Evolutionary conservation across 2,797 vertebrate species (phyloP).

Genomic region (Thunnus albacares): DNA sequence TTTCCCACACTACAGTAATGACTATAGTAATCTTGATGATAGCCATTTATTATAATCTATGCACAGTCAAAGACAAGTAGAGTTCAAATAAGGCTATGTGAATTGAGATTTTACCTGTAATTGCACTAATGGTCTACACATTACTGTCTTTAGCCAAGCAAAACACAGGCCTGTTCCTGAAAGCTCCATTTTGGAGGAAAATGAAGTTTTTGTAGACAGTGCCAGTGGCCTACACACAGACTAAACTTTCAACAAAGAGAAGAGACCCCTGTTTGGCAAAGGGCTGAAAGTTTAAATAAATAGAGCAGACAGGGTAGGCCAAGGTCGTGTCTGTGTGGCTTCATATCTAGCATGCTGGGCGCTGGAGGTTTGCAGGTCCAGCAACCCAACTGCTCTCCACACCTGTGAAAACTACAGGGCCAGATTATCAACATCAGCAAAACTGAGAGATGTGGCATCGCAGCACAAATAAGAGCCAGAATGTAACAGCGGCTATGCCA

Average conservation of each 20-base stretch:
- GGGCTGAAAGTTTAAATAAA: constrained; percentile 77
- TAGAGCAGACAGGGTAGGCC: constrained; percentile 50
- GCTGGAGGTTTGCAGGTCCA: not conserved
- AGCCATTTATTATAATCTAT: constrained; percentile 4
- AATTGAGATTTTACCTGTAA: constrained; percentile 37
- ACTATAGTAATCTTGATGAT: constrained; percentile 8
- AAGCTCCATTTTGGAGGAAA: constrained; percentile 5
- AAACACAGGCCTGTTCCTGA: constrained; percentile 44
- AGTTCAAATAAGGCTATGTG: constrained; percentile 36
- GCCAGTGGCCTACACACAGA: constrained; percentile 71
- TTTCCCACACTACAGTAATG: constrained; percentile 34
- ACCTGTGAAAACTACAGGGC: constrained; percentile 67
- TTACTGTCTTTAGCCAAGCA: constrained; percentile 26
- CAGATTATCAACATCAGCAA: constrained; percentile 48
- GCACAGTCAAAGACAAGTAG: constrained; percentile 6
- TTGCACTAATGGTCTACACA: constrained; percentile 23
- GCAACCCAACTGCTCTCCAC: constrained; percentile 40
- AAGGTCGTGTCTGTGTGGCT: constrained; percentile 55
- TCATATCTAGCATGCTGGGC: constrained; percentile 29
- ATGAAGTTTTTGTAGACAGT: constrained; percentile 57
- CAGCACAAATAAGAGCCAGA: not conserved
- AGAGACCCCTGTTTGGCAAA: constrained; percentile 60
- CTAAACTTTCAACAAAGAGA: constrained; percentile 75
- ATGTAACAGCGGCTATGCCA: constrained; percentile 27
- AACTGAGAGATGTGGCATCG: constrained; percentile 51